Base-by-base conservation (phyloP, 2,797 vertebrate species). In the Poecilia gillii region DNA sequence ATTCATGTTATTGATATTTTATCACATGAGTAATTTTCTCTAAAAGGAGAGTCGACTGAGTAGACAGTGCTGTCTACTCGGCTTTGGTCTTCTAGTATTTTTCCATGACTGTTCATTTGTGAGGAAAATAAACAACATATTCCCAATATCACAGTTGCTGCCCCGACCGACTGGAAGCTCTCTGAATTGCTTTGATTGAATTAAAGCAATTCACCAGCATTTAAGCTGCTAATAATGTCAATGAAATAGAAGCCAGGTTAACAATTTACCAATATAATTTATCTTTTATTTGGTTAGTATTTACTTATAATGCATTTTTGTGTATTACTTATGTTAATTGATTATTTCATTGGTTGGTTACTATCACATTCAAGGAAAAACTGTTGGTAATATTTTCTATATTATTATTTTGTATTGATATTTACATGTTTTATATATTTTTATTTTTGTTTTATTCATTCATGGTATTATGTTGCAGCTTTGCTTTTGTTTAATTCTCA, bases 151-250 rank as follows among this genome's bases (percentile, higher is more conserved):
- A 53, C 31, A 81, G 43, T 9, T 72, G 47, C 49, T 74, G 36
- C 64, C 47, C 70, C 59, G 0, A 28, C 81, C 84, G 23, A 62
- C 73, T 74, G 51, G 55, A 31, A 31, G 72, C 28, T 66, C 33
- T 20, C 74, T 81, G 16, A 81, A 79, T 51, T 82, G n/a, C 80
- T 87, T 80, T 80, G 66, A 84, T 85, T 74, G 55, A 76, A 84
- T 80, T 4, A 79, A 43, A 33, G 33, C 33, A 33, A 33, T 33
- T 14, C 80, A 68, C 0, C 43, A 79, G 51, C 71, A 36, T 76
- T 81, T 84, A 72, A 76, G 25, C 25, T 64, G 81, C 25, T 66
- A 76, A 71, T 89, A 62, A 87, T 72, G 18, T 76, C 36, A 33
- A 36, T 72, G 51, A 86, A 79, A 90, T 83, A 76, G 66, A 79